phyloP scores from a whole-genome alignment of 92 coral and sea anemone genomes.

The Paramuricea clavata region DNA sequence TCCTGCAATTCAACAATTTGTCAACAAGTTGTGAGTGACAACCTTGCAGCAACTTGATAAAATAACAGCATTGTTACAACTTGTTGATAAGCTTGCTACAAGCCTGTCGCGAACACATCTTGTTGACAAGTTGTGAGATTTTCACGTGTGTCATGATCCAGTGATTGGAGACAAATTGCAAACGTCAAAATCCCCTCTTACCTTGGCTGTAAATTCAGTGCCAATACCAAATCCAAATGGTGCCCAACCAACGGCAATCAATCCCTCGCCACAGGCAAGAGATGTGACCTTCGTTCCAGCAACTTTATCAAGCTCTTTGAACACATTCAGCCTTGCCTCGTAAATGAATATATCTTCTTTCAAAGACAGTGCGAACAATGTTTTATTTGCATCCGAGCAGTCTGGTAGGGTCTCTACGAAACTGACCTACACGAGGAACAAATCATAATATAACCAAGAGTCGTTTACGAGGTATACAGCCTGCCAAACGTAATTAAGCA shows the following conservation, averaged over 20 bases:
- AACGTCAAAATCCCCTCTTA: too few relatives aligned
- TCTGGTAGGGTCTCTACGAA: constrained; percentile 49
- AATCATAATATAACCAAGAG: too few relatives aligned
- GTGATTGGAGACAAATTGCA: too few relatives aligned
- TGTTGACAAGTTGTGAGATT: too few relatives aligned
- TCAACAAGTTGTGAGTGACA: too few relatives aligned
- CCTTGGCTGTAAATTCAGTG: constrained; percentile 38
- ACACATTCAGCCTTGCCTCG: constrained; percentile 57
- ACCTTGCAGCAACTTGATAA: too few relatives aligned
- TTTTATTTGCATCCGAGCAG: not conserved
- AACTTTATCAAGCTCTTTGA: constrained; percentile 76
- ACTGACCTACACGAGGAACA: constrained; percentile 21
- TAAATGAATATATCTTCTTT: constrained; percentile 72
- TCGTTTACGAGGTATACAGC: not conserved
- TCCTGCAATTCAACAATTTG: too few relatives aligned
- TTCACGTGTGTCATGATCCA: too few relatives aligned
- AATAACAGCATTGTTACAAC: too few relatives aligned
- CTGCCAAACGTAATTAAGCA: too few relatives aligned
- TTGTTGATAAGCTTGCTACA: too few relatives aligned
- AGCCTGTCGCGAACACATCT: too few relatives aligned
- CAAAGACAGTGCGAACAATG: constrained; percentile 73
- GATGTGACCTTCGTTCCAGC: constrained; percentile 90
- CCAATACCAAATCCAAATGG: constrained; percentile 89
- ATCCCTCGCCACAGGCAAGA: constrained; percentile 72
- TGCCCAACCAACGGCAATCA: constrained; percentile 86